phyloP scores from a whole-genome alignment of 2,113 vertebrate genomes.

The Cygnus buccinator region DNA sequence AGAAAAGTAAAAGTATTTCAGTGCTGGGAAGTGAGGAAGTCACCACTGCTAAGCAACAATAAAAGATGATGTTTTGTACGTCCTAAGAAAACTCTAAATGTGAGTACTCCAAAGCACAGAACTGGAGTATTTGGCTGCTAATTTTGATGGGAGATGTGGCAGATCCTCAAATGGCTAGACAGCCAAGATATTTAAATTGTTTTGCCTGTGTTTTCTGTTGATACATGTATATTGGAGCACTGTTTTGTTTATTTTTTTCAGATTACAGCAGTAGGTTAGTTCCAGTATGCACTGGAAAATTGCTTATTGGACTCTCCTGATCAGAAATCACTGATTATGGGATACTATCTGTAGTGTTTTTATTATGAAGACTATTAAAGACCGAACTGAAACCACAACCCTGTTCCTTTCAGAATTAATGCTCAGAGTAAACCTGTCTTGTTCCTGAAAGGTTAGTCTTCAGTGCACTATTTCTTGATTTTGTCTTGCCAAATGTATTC shows the following conservation, averaged over 20 bases:
- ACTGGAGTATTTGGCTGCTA: not conserved
- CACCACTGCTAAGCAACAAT: not conserved
- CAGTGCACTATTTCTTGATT: not conserved
- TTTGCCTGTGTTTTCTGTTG: slow-evolving; percentile 5
- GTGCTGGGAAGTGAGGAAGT: not conserved
- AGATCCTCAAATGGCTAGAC: not conserved
- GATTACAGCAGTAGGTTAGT: slow-evolving; percentile 5
- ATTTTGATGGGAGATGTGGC: not conserved
- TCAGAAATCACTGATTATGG: slow-evolving; percentile 44
- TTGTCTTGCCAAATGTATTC: not conserved
- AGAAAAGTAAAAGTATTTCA: not conserved
- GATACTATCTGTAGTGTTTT: slow-evolving; percentile 47
- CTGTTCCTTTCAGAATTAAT: slow-evolving; percentile 29
- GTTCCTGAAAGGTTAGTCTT: slow-evolving; percentile 20
- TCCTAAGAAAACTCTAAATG: not conserved
- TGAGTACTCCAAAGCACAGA: not conserved
- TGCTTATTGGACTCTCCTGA: slow-evolving; percentile 37
- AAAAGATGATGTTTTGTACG: not conserved
- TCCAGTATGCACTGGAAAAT: slow-evolving; percentile 27
- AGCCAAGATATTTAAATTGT: not conserved
- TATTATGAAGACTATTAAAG: slow-evolving; percentile 47
- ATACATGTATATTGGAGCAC: not conserved
- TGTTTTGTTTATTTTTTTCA: not conserved
- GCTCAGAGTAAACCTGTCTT: slow-evolving; percentile 21
- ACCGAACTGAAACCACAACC: slow-evolving; percentile 25